Evolutionary conservation across 1,140 invertebrate genomes (phyloP), one percentile per base, ranked within the genome.

Genomic region (Drosophila miranda): DNA sequence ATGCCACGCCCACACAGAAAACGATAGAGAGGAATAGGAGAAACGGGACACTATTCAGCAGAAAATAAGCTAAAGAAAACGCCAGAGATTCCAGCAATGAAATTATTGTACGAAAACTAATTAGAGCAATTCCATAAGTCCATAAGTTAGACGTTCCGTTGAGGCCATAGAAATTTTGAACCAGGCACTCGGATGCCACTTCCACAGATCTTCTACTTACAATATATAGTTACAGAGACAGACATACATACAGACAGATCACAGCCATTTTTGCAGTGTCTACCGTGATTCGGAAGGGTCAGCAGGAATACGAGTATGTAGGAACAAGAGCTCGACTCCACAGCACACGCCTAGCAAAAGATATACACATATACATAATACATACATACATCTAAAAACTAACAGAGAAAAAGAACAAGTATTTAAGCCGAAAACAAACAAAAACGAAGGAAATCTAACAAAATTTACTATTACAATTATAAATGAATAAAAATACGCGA

Each of bases 81-180:
- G 75, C 76, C 76, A 82, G 73, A 76, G 78, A 81, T 81, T 81
- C 78, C 78, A 81, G 78, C 73, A 82, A 82, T 82, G 78, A 81
- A 81, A 82, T 82, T 81, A 82, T 82, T 81, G 58, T 82, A 81
- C 55, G 69, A 84, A 67, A 72, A 86, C 82, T 64, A 84, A 84
- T 84, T 83, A 83, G 80, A 83, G 81, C 81, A 83, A 80, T 83
- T 83, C 80, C 80, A 86, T 83, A 83, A 86, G 81, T 82, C 78
- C 78, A 76, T 83, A 83, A 83, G 80, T 82, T 76, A 52, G 61
- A 63, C 28, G 67, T 55, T 73, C 67, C 59, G 64, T 66, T 71
- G 78, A 82, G 79, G 79, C 79, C 79, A 83, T 83, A 83, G 66
- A 79, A 56, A 83, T 75, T 75, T 72, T 72, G 68, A 72, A 72